These are phyloP conservation scores for Microctonus aethiopoides DNA, from an alignment of 2,888 invertebrate species.

Conservation along the genomic window DNA sequence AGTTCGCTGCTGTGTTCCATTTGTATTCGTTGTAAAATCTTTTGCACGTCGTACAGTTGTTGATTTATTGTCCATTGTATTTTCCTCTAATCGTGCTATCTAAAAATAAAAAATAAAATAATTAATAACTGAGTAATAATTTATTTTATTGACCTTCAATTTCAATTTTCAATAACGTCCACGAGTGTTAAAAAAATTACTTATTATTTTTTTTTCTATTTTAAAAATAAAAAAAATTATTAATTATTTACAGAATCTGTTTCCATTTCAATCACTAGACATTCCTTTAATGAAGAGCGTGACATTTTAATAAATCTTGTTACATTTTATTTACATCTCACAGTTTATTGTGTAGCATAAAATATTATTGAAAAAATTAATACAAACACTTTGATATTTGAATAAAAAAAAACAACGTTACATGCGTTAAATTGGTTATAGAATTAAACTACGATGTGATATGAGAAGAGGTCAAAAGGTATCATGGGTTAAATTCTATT, in stretches of 20 bases:
- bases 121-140: conserved; percentile 14
- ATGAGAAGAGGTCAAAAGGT: conserved; percentile 43
- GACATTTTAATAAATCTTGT: too few relatives aligned
- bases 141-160: neutral
- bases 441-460: conserved; percentile 4
- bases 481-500: conserved; percentile 41
- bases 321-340: too few relatives aligned
- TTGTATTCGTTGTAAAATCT: conserved; percentile 47
- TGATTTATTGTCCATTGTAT: conserved; percentile 53
- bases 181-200: too few relatives aligned
- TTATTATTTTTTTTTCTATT: too few relatives aligned
- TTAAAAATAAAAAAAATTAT: too few relatives aligned
- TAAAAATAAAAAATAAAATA: conserved; percentile 39
- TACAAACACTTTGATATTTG: too few relatives aligned
- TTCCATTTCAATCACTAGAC: conserved; percentile 16
- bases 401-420: too few relatives aligned
- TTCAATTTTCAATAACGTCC: neutral
- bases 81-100: conserved; percentile 56
- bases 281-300: conserved; percentile 9
- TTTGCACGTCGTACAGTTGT: conserved; percentile 57
- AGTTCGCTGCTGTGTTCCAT: conserved; percentile 50
- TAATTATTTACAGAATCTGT: conserved; percentile 14
- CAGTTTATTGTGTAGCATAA: too few relatives aligned
- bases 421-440: neutral
- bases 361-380: too few relatives aligned